These are phyloP conservation scores for Anthophora plumipes DNA, from an alignment of 2,888 invertebrate species.

Conservation along the genomic window DNA sequence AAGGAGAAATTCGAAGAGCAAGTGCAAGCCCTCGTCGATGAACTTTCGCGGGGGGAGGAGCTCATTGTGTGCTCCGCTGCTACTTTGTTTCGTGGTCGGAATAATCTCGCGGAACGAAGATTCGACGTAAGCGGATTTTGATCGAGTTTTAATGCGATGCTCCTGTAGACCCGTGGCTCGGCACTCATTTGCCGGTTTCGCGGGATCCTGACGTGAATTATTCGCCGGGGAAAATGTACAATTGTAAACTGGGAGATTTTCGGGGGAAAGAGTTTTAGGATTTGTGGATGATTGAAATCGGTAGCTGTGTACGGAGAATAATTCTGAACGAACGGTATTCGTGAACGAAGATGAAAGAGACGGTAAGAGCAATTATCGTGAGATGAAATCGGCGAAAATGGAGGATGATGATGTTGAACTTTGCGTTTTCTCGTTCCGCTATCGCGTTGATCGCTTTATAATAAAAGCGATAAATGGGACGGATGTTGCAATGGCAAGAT, in stretches of 20 bases:
- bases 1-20: not conserved
- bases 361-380: not conserved
- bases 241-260: not conserved
- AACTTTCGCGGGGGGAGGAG: not conserved
- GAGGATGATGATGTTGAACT: not conserved
- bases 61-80: not conserved
- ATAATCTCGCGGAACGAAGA: not conserved
- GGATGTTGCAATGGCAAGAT: not conserved
- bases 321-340: not conserved
- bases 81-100: not conserved
- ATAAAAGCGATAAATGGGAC: not conserved
- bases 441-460: not conserved
- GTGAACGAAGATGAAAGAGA: not conserved
- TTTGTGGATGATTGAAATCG: not conserved
- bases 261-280: not conserved
- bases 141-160: constrained; percentile 10
- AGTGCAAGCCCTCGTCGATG: constrained; percentile 7
- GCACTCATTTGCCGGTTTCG: not conserved
- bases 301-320: no score
- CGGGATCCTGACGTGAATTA: not conserved
- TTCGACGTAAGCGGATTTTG: constrained; percentile 3
- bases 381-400: not conserved
- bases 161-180: not conserved
- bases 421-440: not conserved
- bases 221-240: not conserved